Evolutionary conservation across 2,113 vertebrate genomes (phyloP), one percentile per base, ranked within the genome.

Genomic region (Spea bombifrons): DNA sequence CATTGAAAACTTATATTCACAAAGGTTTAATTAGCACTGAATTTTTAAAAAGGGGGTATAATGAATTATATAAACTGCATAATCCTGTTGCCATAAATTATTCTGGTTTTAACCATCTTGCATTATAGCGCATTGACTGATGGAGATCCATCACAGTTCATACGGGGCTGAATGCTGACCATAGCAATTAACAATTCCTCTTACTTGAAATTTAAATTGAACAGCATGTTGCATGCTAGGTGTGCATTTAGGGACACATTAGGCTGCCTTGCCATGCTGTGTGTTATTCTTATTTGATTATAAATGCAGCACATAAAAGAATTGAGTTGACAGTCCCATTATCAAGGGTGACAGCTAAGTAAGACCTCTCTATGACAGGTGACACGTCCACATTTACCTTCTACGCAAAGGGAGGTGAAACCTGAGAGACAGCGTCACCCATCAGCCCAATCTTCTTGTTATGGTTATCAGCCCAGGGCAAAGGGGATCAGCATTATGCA

Each of bases 391-490:
- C 65, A 47, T 74, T 80, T 74, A 80, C 64, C 63, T 80, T 67
- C 16, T 13, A 9, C 59, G 65, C 64, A 74, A 55, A 68, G 16
- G 71, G 65, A 80, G 50, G 78, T 61, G 46, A 47, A 12, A 68
- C 64, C 10, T 59, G 64, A 74, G 63, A 68, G 71, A 80, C 64
- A 68, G 78, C 64, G 45, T 67, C 44, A 80, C 49, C 76, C 70
- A 49, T 73, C 71, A 80, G 44, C 16, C 52, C 57, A 64, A 47
- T 68, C 53, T 71, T 80, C 78, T 80, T 80, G 64, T 80, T 80
- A 61, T 74, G 65, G 78, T 68, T 80, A 80, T 80, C 48, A 80
- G 53, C 65, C 71, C 15, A 52, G 78, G 65, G 71, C 78, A 80
- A 55, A 61, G 66, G 71, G 64, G 71, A 59, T 17, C 73, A 6